phyloP scores from a whole-genome alignment of 2,888 invertebrate genomes.

The Mesorhabditis belari region DNA sequence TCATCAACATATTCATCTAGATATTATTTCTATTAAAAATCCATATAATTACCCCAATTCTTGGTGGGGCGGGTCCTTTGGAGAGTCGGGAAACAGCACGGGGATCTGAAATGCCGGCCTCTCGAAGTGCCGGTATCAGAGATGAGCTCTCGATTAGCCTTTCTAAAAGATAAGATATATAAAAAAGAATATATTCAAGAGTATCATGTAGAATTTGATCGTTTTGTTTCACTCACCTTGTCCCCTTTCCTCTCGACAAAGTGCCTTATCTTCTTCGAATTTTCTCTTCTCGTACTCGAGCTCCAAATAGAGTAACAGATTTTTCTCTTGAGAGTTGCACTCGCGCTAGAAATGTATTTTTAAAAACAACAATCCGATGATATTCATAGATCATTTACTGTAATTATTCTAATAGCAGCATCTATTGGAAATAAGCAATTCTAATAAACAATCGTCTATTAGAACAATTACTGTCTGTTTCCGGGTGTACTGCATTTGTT shows the following conservation, averaged over 20 bases:
- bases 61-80: neutral
- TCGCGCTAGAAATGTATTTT: conserved; percentile 5
- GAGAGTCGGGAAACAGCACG: neutral
- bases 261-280: conserved; percentile 15
- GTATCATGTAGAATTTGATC: too few relatives aligned
- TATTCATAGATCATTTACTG: too few relatives aligned
- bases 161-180: neutral
- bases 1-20: too few relatives aligned
- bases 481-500: too few relatives aligned
- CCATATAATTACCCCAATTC: neutral
- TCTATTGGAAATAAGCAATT: too few relatives aligned
- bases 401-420: too few relatives aligned
- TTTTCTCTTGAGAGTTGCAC: conserved; percentile 11
- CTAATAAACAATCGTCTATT: too few relatives aligned
- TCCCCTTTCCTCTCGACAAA: conserved; percentile 3
- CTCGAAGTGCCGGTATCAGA: neutral
- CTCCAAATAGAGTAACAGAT: conserved; percentile 19
- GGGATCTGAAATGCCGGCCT: neutral
- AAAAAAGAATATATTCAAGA: too few relatives aligned
- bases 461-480: too few relatives aligned
- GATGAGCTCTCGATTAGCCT: neutral
- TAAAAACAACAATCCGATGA: too few relatives aligned
- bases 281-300: conserved; percentile 17
- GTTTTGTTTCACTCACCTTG: neutral
- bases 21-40: too few relatives aligned